Conservation (phyloP, 2,113 vertebrate species). For the Scatophagus argus region DNA sequence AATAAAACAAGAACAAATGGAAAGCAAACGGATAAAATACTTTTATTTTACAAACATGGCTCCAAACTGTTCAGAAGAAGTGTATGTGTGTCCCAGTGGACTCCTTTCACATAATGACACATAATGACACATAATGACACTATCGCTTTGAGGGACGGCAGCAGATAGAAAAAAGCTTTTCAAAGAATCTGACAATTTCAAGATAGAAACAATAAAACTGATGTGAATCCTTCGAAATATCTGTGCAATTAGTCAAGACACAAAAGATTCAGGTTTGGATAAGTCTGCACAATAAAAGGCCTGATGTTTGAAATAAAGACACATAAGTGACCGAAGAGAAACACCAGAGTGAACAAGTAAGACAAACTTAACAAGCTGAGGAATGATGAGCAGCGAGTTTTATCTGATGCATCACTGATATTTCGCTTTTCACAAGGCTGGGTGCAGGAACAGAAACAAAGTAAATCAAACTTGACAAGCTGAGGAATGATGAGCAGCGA, state of each 20-base stretch:
- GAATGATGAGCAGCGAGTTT: background rate
- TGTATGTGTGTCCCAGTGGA: too few relatives aligned
- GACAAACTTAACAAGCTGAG: background rate
- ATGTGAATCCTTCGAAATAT: background rate
- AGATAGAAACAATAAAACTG: background rate
- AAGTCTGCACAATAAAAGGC: background rate
- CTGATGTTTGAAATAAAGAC: conserved; percentile 31
- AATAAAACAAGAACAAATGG: conserved; percentile 53
- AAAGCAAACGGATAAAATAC: background rate
- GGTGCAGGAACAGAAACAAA: background rate
- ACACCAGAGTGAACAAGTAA: background rate
- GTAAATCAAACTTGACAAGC: background rate
- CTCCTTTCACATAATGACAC: too few relatives aligned
- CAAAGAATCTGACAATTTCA: background rate
- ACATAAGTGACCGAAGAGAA: conserved; percentile 17
- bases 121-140: background rate
- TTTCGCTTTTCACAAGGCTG: too few relatives aligned
- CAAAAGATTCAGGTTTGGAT: background rate
- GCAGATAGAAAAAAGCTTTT: background rate
- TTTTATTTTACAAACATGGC: conserved; percentile 13
- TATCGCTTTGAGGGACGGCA: too few relatives aligned
- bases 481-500: background rate
- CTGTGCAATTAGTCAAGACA: background rate
- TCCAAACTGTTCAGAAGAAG: background rate
- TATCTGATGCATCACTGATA: too few relatives aligned